Evolutionary conservation across 1,140 invertebrate species (phyloP), one percentile per base, ranked within the genome.

Genomic region (Parasteatoda tepidariorum): DNA sequence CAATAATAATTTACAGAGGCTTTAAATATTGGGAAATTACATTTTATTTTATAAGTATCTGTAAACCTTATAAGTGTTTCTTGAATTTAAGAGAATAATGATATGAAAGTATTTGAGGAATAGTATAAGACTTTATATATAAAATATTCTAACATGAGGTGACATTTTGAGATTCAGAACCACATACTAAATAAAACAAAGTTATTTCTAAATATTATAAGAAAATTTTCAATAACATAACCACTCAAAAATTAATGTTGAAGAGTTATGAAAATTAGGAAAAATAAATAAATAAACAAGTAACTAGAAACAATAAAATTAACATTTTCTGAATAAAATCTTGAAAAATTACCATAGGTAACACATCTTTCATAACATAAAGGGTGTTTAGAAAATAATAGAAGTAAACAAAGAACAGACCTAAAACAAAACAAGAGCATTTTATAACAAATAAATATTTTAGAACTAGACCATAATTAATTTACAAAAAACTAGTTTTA

Each of bases 281-380:
- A 9, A 48, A 9, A 18, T 18, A 48, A 48, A 9, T 48, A 48
- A 48, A 48, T 9, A 48, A 7, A 48, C 41, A 48, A 48, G 7
- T 7, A 9, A 7, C 41, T 48, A 9, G 7, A 48, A 48, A 48
- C 7, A 7, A 62, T 62, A 2, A 4, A 62, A 62, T 62, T 24
- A 62, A 55, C n/a, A 41, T 22, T 22, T 9, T 22, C n/a, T n/a
- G n/a, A n/a, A n/a, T n/a, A n/a, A n/a, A n/a, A n/a, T n/a, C n/a
- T 30, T 38, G 4, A 26, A 70, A 54, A 57, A 55, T 75, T 62
- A 75, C 73, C 55, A 75, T 62, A 75, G 15, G 62, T 38, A 34
- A 62, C 15, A 62, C 34, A 62, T 15, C 62, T 75, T 62, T 75
- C 73, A 62, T 24, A 75, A 41, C 61, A 75, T 11, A 41, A 18